Base-by-base conservation (phyloP, 2,888 invertebrate species). In the Omphaloscelis lunosa region DNA sequence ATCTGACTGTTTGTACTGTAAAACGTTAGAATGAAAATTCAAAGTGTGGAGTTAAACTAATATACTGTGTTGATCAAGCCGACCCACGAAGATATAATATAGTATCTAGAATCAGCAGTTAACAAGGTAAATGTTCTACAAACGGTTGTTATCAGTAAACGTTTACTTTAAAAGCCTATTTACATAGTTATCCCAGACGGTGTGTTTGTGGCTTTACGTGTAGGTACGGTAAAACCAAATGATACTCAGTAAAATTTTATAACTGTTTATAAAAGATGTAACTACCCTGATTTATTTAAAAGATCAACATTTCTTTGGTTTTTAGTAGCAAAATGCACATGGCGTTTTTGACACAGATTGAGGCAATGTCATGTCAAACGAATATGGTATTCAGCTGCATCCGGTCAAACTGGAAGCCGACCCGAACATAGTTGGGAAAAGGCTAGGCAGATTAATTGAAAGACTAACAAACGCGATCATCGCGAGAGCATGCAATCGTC, bases 141-240 rank as follows among this genome's bases (percentile, higher is more conserved):
- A 72, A 72, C 41, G 7, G 41, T 1, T 70, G 27, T 58, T 63
- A 72, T 73, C 45, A 53, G 34, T 66, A 27, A 56, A 45, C 48
- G 51, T 66, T 56, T 66, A 70, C 34, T 56, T 45, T 41, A 73
- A 53, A n/a, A 70, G 69, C 23, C 53, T 61, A 78, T 82, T 83
- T 73, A 67, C 79, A 83, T 66, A 83, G 48, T n/a, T 63, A 66
- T 66, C 27, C 27, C 58, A 41, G n/a, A 53, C 67, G 58, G 27
- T 27, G 59, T 72, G 68, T 69, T 82, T 68, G 29, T 4, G 77
- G 66, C 6, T 63, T 39, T 29, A 27, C 58, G n/a, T 20, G 27
- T 5, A 34, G 45, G 7, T 61, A 34, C 63, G 63, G 70, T 70
- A 39, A 56, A 62, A 71, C 58, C 58, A 58, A 58, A 82, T 15